Evolutionary conservation across 2,113 vertebrate species (phyloP).

Genomic region (Vulpes ferrilata): DNA sequence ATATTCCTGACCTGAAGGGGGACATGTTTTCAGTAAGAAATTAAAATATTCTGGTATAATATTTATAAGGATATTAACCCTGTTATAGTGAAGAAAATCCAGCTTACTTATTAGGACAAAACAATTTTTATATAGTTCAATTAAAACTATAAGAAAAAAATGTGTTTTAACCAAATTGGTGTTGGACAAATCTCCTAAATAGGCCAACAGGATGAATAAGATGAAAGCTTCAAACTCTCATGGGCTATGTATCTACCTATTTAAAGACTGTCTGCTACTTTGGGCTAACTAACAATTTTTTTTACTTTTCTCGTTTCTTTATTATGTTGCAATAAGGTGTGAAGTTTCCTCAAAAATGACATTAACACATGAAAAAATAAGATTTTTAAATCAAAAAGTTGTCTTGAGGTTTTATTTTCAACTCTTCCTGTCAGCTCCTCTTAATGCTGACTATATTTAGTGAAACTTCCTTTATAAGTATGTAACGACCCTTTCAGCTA

Average conservation of each 20-base stretch:
- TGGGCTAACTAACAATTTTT: not conserved
- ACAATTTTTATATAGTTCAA: not conserved
- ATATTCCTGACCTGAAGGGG: not conserved
- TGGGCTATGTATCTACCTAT: not conserved
- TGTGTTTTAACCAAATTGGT: not conserved
- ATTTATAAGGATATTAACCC: not conserved
- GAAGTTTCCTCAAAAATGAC: conserved; percentile 35
- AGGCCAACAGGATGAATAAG: not conserved
- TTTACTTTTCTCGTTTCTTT: conserved; percentile 32
- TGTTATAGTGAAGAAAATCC: not conserved
- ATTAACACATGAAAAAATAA: not conserved
- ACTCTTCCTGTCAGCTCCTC: conserved; percentile 58
- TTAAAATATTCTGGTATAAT: not conserved
- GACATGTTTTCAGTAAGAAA: not conserved
- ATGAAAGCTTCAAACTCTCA: not conserved
- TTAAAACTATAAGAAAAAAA: not conserved
- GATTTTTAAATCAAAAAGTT: conserved; percentile 62
- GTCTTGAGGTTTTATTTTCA: conserved; percentile 66
- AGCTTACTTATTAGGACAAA: not conserved
- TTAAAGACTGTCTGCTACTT: not conserved
- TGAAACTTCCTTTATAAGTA: not conserved
- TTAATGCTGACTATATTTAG: conserved; percentile 50
- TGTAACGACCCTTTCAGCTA: not conserved
- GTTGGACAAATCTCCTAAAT: not conserved
- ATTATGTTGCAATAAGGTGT: conserved; percentile 12